Evolutionary conservation across 2,797 vertebrate genomes (phyloP).

Genomic region (Myotis planiceps): DNA sequence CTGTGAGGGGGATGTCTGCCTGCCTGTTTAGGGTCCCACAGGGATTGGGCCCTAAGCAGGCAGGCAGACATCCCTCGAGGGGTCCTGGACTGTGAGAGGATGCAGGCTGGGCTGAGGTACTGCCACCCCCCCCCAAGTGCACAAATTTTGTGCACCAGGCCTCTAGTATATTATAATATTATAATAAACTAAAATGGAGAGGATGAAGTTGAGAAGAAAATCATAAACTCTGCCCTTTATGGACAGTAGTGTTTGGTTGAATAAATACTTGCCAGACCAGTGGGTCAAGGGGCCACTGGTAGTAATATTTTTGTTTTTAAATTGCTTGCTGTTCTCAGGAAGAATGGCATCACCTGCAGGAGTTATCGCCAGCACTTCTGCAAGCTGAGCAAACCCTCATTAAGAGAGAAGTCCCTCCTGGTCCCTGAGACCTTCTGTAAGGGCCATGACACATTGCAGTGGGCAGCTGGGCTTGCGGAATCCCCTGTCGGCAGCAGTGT

Average conservation of each 20-base stretch:
- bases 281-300: background rate
- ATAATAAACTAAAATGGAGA: background rate
- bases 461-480: background rate
- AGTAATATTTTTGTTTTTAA: background rate
- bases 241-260: background rate
- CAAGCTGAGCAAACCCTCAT: background rate
- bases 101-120: no score
- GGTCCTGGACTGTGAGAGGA: no score
- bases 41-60: no score
- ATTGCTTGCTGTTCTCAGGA: background rate
- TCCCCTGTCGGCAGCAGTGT: background rate
- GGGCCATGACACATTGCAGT: background rate
- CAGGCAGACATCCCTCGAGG: no score
- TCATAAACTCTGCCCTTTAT: background rate
- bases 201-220: background rate
- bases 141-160: no score
- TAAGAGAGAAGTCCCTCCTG: background rate
- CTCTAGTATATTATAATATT: background rate
- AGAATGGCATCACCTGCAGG: background rate
- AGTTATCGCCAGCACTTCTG: background rate
- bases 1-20: no score
- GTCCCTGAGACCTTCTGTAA: background rate
- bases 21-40: no score
- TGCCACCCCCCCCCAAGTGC: no score
- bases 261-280: background rate